A percentile compares a stretch with the other conserved stretches of the same genome.
phyloP scores from a whole-genome alignment of 2,888 invertebrate species.

The Autographa gamma region DNA sequence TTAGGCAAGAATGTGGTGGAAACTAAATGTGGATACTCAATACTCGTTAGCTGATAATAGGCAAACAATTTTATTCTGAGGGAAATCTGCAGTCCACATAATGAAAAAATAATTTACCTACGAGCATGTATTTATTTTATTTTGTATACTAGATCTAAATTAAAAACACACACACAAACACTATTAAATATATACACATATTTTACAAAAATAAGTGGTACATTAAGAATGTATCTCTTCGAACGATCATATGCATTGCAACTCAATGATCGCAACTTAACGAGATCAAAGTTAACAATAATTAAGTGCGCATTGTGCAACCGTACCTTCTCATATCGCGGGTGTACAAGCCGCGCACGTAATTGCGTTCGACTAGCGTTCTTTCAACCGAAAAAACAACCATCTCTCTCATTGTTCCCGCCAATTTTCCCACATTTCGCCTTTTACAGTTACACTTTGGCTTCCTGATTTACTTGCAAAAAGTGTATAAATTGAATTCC shows the following conservation, averaged over 20 bases:
- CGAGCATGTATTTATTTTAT: too few species aligned
- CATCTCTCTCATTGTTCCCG: slow-evolving; percentile 85
- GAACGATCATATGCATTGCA: not conserved
- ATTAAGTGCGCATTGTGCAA: slow-evolving; percentile 57
- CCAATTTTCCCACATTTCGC: slow-evolving; percentile 87
- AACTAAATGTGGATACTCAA: too few species aligned
- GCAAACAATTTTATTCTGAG: too few species aligned
- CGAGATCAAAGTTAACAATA: slow-evolving; percentile 26
- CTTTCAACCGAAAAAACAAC: slow-evolving; percentile 85
- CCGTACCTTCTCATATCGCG: slow-evolving; percentile 68
- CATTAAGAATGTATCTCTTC: too few species aligned
- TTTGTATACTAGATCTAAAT: too few species aligned
- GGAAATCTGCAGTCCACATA: too few species aligned
- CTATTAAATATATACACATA: too few species aligned
- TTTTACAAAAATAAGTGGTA: too few species aligned
- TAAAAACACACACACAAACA: too few species aligned
- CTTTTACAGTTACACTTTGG: slow-evolving; percentile 83
- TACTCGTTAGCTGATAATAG: too few species aligned
- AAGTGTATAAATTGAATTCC: slow-evolving; percentile 85
- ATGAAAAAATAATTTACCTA: too few species aligned
- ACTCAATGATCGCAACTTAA: not conserved
- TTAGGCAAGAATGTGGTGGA: not conserved
- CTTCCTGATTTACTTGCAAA: slow-evolving; percentile 85
- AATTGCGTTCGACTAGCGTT: slow-evolving; percentile 86
- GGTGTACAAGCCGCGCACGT: slow-evolving; percentile 77